Conservation (phyloP, 2,797 vertebrate genomes). For the Myotis planiceps region DNA sequence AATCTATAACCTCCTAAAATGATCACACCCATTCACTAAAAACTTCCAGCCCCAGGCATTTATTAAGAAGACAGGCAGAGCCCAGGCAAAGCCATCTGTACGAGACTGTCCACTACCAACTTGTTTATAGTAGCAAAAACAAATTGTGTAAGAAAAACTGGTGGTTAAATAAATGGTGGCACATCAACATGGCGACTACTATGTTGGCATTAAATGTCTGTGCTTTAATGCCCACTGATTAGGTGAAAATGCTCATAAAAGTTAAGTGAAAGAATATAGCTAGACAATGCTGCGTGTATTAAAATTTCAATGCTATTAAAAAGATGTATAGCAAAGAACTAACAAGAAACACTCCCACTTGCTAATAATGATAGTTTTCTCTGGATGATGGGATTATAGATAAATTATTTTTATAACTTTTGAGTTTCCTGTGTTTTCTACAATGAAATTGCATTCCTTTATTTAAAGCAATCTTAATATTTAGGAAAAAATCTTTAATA, state of each 20-base stretch:
- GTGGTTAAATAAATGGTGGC: neutral
- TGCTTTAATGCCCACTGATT: too few species aligned
- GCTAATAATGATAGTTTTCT: neutral
- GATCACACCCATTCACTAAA: neutral
- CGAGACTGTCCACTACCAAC: neutral
- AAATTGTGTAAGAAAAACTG: neutral
- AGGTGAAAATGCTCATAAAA: neutral
- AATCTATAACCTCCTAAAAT: neutral
- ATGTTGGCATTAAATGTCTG: neutral
- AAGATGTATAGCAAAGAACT: neutral
- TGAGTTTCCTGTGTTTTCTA: neutral
- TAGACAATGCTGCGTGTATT: neutral
- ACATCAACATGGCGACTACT: neutral
- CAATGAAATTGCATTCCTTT: neutral
- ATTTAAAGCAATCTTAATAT: neutral
- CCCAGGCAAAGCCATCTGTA: neutral
- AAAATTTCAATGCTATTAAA: neutral
- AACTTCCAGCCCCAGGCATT: neutral
- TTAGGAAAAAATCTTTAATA: neutral
- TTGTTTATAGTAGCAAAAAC: neutral
- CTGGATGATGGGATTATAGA: neutral
- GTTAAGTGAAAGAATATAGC: neutral
- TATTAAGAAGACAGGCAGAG: neutral
- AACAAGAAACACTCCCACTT: neutral
- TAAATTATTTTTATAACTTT: neutral